Conservation (phyloP, 2,113 vertebrate genomes). For the Pseudopodoces humilis region DNA sequence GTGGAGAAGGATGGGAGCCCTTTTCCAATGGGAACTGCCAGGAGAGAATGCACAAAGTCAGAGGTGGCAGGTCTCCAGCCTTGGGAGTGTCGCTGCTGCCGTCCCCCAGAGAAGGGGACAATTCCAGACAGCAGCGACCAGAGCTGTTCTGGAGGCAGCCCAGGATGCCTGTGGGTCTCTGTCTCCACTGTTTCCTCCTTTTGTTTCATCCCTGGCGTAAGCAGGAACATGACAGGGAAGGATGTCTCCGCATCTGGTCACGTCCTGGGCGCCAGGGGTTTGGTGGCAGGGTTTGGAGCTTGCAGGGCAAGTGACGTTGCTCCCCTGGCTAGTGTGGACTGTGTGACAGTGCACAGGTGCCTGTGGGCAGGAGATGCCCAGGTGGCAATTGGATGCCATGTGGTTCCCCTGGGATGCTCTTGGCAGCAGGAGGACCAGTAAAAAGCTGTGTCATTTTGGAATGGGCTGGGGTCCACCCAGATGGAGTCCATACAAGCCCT, state of each 20-base stretch:
- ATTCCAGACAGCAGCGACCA: background rate
- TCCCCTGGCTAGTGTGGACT: accelerated
- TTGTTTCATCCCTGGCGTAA: background rate
- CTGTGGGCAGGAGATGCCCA: background rate
- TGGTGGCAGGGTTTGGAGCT: background rate
- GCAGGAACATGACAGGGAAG: background rate
- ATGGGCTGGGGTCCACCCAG: background rate
- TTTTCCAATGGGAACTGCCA: background rate
- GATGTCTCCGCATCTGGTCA: background rate
- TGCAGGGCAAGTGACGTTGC: background rate
- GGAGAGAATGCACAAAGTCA: background rate
- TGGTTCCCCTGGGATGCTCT: background rate
- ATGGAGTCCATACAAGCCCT: background rate
- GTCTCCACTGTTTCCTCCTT: conserved; percentile 37
- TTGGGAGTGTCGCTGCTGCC: background rate
- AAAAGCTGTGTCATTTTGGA: background rate
- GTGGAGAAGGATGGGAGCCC: background rate
- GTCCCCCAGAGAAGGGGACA: background rate
- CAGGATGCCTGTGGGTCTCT: background rate
- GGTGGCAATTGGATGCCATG: accelerated
- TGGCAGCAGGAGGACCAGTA: background rate
- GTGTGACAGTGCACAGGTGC: background rate
- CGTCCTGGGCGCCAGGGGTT: background rate
- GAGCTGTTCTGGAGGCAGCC: background rate
- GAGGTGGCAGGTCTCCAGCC: background rate